Evolutionary conservation across 2,113 vertebrate species (phyloP).

Genomic region (Hyla sarda): DNA sequence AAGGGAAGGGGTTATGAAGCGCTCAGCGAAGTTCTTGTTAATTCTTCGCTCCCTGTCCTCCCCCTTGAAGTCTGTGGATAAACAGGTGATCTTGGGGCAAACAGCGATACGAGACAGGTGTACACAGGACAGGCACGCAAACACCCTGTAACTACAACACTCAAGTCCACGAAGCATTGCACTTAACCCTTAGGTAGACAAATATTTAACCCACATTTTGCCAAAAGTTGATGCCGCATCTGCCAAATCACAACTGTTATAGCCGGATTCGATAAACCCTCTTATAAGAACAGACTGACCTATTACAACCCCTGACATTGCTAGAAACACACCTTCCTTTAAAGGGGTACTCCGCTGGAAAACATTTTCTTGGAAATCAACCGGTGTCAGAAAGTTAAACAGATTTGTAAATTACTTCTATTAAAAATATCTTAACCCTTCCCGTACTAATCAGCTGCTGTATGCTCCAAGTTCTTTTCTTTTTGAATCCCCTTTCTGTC

Average conservation of each 20-base stretch:
- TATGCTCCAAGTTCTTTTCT: too few species aligned
- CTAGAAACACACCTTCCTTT: neutral
- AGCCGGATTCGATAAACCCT: neutral
- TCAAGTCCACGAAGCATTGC: conserved; percentile 14
- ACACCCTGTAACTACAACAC: conserved; percentile 57
- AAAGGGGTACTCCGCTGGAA: too few species aligned
- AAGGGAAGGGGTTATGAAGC: conserved; percentile 35
- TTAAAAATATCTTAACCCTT: too few species aligned
- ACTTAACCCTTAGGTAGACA: neutral
- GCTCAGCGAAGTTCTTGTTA: neutral
- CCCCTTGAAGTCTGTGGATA: conserved; percentile 38
- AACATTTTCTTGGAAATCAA: too few species aligned
- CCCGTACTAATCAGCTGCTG: too few species aligned
- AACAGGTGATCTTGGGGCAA: conserved; percentile 59
- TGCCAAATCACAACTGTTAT: neutral
- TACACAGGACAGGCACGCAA: conserved; percentile 55
- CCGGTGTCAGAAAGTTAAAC: too few species aligned
- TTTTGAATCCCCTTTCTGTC: too few species aligned
- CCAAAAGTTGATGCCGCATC: too few species aligned
- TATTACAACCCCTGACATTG: neutral
- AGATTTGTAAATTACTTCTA: too few species aligned
- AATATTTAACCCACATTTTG: neutral
- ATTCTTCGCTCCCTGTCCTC: conserved; percentile 19
- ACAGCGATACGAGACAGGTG: conserved; percentile 55
- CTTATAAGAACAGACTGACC: too few species aligned